Evolutionary conservation across 2,888 invertebrate species (phyloP).

Genomic region (Bombylius discolor): DNA sequence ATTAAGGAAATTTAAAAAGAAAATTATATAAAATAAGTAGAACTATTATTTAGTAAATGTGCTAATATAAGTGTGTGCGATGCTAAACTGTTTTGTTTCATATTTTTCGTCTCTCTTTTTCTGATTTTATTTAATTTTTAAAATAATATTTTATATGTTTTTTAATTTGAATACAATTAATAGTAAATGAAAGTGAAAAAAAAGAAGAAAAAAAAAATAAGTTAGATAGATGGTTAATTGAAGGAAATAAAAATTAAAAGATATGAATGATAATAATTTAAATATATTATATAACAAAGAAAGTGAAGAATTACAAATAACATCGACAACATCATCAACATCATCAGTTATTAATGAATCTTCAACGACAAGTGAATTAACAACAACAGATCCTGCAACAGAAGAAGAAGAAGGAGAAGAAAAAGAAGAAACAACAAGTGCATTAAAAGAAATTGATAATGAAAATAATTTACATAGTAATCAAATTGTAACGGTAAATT

Average conservation of each 20-base stretch:
- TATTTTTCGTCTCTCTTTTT: background rate
- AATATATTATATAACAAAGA: constrained; percentile 13
- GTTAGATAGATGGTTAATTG: background rate
- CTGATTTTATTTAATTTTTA: background rate
- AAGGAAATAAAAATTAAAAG: background rate
- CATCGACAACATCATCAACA: constrained; percentile 23
- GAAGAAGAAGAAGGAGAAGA: too few relatives aligned
- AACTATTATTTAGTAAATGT: background rate
- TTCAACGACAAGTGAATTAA: constrained; percentile 5
- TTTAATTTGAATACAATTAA: too few relatives aligned
- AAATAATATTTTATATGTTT: constrained; percentile 1
- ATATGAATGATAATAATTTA: constrained; percentile 15
- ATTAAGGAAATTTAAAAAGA: background rate
- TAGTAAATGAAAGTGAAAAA: too few relatives aligned
- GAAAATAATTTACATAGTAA: background rate
- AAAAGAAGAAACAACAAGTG: background rate
- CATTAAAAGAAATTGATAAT: background rate
- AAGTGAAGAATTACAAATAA: constrained; percentile 25
- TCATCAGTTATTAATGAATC: constrained; percentile 2
- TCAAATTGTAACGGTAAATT: too few relatives aligned
- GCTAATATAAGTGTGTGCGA: background rate
- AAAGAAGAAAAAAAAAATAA: too few relatives aligned
- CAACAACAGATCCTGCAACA: background rate
- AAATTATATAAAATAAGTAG: background rate
- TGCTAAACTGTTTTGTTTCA: background rate